phyloP scores from a whole-genome alignment of 1,140 invertebrate species.

The Pachyrhynchus sulphureomaculatus region DNA sequence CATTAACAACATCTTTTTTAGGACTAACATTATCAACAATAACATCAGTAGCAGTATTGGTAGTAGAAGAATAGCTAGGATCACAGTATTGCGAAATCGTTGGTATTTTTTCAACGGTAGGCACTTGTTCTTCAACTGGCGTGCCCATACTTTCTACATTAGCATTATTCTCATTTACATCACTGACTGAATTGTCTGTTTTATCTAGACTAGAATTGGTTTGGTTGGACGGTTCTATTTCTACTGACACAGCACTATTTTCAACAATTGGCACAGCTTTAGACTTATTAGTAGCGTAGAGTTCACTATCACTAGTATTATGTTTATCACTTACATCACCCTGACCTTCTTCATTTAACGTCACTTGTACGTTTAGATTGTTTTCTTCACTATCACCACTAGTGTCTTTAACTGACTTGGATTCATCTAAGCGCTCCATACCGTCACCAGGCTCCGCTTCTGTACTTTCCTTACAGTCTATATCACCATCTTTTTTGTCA shows the following conservation, averaged over 20 bases:
- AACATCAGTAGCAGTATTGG: constrained; percentile 41
- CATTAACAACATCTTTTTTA: constrained; percentile 48
- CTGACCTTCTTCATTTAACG: constrained; percentile 23
- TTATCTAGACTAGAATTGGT: constrained; percentile 59
- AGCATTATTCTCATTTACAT: constrained; percentile 44
- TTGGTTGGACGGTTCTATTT: constrained; percentile 60
- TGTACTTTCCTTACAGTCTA: constrained; percentile 4
- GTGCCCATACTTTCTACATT: constrained; percentile 48
- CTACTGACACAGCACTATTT: constrained; percentile 53
- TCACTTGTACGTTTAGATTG: background rate
- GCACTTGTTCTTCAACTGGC: constrained; percentile 56
- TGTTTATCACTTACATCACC: constrained; percentile 33
- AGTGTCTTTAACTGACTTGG: constrained; percentile 17
- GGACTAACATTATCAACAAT: constrained; percentile 55
- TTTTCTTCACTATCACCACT: constrained; percentile 11
- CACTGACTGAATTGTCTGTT: constrained; percentile 37
- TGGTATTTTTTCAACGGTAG: constrained; percentile 65
- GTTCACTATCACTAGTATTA: constrained; percentile 40
- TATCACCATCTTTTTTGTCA: constrained; percentile 41
- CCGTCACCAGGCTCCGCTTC: background rate
- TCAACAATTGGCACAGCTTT: constrained; percentile 51
- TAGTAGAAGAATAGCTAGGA: constrained; percentile 55
- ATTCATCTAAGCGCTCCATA: constrained; percentile 15
- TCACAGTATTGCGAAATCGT: constrained; percentile 74
- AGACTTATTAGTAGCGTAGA: constrained; percentile 33